These are phyloP conservation scores for Ciona savignyi DNA, from an alignment of 23 tunicate genomes.

Conservation along the genomic window DNA sequence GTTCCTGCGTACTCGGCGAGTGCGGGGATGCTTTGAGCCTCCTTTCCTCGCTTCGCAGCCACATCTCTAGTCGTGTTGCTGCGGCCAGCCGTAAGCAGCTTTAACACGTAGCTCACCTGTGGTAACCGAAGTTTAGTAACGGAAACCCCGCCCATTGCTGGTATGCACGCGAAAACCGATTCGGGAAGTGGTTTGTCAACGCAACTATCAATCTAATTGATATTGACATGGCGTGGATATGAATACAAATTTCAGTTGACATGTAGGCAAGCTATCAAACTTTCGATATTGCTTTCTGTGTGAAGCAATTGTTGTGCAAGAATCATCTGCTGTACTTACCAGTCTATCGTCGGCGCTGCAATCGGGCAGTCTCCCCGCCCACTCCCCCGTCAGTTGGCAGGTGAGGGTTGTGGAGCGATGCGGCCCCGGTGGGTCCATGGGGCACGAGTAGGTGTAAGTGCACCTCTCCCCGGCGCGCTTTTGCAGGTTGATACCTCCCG, in stretches of 20 bases:
- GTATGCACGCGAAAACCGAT: not conserved
- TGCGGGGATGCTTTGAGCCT: not conserved
- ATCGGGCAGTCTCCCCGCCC: constrained; percentile 44
- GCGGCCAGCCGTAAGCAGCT: not conserved
- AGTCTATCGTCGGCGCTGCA: constrained; percentile 31
- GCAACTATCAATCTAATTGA: too few species aligned
- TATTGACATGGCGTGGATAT: too few species aligned
- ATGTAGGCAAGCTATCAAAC: too few species aligned
- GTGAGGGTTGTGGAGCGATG: constrained; percentile 11
- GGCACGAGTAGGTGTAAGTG: constrained; percentile 42
- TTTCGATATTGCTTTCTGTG: too few species aligned
- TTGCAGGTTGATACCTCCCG: not conserved
- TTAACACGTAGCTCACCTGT: not conserved
- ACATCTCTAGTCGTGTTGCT: not conserved
- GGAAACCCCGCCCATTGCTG: not conserved
- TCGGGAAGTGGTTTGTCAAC: not conserved
- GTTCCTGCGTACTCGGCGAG: not conserved
- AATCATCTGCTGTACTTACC: constrained; percentile 21
- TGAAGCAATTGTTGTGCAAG: too few species aligned
- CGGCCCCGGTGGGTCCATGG: constrained; percentile 20
- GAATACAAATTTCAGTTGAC: too few species aligned
- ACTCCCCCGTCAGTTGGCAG: constrained; percentile 19
- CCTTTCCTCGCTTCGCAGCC: not conserved
- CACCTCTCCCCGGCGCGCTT: constrained; percentile 12
- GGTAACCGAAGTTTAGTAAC: not conserved